These are phyloP conservation scores for Bovichtus diacanthus DNA, from an alignment of 2,797 vertebrate species.

Conservation along the genomic window DNA sequence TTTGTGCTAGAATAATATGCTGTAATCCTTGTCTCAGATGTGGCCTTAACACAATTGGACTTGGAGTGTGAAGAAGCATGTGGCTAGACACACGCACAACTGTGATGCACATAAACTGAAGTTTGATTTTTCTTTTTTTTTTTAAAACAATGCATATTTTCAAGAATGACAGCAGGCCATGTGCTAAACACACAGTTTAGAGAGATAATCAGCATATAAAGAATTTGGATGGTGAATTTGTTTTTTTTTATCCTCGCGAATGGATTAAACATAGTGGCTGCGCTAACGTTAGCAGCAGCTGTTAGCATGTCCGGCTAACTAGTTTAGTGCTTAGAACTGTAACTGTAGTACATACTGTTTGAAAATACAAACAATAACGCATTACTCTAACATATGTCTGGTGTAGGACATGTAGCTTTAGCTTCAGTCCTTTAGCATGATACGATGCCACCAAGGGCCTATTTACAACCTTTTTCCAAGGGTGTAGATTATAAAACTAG, in stretches of 20 bases:
- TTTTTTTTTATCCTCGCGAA: neutral
- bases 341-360: neutral
- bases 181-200: conserved; percentile 1
- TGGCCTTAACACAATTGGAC: conserved; percentile 84
- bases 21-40: conserved; percentile 78
- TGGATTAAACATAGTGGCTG: neutral
- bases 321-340: too few relatives aligned
- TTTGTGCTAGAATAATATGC: conserved; percentile 84
- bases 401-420: neutral
- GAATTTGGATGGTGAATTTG: neutral
- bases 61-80: conserved; percentile 71
- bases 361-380: neutral
- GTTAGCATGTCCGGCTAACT: neutral
- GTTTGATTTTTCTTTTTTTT: too few relatives aligned
- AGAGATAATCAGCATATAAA: neutral
- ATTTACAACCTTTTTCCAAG: neutral
- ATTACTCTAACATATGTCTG: neutral
- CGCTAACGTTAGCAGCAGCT: neutral
- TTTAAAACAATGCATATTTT: conserved; percentile 45
- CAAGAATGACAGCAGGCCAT: neutral
- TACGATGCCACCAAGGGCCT: neutral
- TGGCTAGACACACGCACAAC: conserved; percentile 59
- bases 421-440: neutral
- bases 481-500: neutral
- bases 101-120: conserved; percentile 45